These are phyloP conservation scores for Vimba vimba DNA, from an alignment of 2,113 vertebrate species.

Conservation along the genomic window DNA sequence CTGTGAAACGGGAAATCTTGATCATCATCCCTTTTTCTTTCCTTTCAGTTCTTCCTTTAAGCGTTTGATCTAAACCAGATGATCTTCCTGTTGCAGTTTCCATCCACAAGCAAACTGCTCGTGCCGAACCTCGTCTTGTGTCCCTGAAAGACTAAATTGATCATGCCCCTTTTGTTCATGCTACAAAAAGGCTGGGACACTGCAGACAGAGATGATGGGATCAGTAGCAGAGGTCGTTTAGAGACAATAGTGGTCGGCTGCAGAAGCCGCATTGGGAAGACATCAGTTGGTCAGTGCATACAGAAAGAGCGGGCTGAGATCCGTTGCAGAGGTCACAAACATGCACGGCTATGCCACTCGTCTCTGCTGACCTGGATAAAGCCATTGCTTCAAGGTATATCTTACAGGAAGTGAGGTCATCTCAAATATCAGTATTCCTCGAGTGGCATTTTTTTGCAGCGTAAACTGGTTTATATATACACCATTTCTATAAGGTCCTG, in stretches of 20 bases:
- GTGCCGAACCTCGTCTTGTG: not conserved
- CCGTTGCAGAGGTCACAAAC: constrained; percentile 58
- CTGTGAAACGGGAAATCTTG: not conserved
- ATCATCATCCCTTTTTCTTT: not conserved
- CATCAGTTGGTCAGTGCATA: constrained; percentile 36
- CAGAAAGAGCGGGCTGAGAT: constrained; percentile 38
- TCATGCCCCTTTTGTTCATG: constrained; percentile 39
- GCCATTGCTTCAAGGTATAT: constrained; percentile 35
- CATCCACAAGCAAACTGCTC: not conserved
- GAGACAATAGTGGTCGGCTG: not conserved
- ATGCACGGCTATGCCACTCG: constrained; percentile 46
- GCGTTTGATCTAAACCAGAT: not conserved
- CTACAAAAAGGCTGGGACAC: constrained; percentile 14
- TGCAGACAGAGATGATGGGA: constrained; percentile 27
- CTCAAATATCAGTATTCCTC: constrained; percentile 7
- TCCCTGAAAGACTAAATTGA: constrained; percentile 8
- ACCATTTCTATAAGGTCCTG: not conserved
- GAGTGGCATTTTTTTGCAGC: not conserved
- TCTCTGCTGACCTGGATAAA: constrained; percentile 54
- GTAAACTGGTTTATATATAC: constrained; percentile 19
- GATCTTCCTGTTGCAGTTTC: not conserved
- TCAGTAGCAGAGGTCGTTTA: constrained; percentile 30
- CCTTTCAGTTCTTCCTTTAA: not conserved
- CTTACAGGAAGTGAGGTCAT: constrained; percentile 37
- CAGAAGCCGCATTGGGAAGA: constrained; percentile 6